Base-by-base conservation (phyloP, 2,113 vertebrate species). In the Tretioscincus oriximinensis region DNA sequence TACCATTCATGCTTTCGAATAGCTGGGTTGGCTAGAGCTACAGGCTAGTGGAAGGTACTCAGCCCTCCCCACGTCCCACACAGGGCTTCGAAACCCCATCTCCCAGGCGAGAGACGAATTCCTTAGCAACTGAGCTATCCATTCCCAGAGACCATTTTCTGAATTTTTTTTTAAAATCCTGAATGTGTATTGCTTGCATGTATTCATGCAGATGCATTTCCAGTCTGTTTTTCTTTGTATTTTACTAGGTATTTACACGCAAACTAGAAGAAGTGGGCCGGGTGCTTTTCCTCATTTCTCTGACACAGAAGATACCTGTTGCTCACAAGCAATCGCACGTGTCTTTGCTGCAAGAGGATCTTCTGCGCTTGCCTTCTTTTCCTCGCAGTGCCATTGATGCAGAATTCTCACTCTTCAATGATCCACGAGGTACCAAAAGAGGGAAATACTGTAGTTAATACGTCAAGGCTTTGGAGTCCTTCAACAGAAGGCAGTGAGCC, bases 251-350 rank as follows among this genome's bases (percentile, higher is more conserved):
- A 85, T 99, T 99, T 89, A 98, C 98, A 1, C 95, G 98, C 77
- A 99, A 99, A 91, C 92, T 99, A 69, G 98, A 99, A 90, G 98
- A 99, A 86, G 97, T 99, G 0, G 98, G 98, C 1, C 90, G 98
- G 1, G 98, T 99, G 67, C 89, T 99, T 64, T 99, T 99, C 92
- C 97, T 99, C 82, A 99, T 99, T 90, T 98, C 98, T 0, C 94
- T 99, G 47, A 99, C 98, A 0, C 98, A 99, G 89, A 97, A 96
- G 93, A 99, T 99, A 90, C 98, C 98, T 4, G 91, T 96, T 0
- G 96, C 96, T 31, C 98, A 99, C 94, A 99, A 98, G 80, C 98
- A 99, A 85, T 99, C 98, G 41, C 98, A 99, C 0, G 98, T 99
- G 9, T 99, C 98, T 61, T 95, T 99, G 95, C 97, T 99, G 0